A percentile compares a stretch with the other conserved stretches of the same genome.
Evolutionary conservation across 2,113 vertebrate genomes (phyloP).

Genomic region (Calonectris borealis): DNA sequence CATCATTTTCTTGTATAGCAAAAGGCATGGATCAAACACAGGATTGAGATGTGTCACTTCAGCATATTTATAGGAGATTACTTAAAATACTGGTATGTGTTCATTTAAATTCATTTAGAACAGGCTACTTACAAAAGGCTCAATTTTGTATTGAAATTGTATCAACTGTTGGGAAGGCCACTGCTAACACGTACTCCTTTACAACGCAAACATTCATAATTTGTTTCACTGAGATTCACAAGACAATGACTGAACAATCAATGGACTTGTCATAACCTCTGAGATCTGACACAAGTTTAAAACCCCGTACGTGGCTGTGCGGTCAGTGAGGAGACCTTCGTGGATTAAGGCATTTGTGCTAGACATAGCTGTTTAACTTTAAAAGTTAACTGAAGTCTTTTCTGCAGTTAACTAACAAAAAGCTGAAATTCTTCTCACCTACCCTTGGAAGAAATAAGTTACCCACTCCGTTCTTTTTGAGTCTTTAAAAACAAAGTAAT

Average conservation of each 20-base stretch:
- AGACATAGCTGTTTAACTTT: background rate
- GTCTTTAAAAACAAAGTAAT: background rate
- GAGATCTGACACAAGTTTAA: background rate
- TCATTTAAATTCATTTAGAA: background rate
- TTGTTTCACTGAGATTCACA: background rate
- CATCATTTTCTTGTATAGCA: constrained; percentile 50
- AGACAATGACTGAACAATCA: background rate
- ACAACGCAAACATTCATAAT: background rate
- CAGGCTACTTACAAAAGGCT: constrained; percentile 20
- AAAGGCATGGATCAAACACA: constrained; percentile 52
- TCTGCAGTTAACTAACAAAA: background rate
- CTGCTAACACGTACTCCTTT: background rate
- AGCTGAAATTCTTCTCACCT: background rate
- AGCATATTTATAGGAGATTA: background rate
- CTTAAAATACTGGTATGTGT: background rate
- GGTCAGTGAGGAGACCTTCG: background rate
- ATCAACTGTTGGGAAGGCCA: background rate
- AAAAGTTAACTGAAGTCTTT: background rate
- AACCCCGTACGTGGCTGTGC: background rate
- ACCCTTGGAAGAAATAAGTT: background rate
- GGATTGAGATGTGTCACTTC: constrained; percentile 43
- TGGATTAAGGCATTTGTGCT: constrained; percentile 58
- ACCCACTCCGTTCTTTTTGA: background rate
- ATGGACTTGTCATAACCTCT: background rate
- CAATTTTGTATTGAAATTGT: background rate